Base-by-base conservation (phyloP, 2,888 invertebrate species). In the Galeopsomyia nigrocyanea region DNA sequence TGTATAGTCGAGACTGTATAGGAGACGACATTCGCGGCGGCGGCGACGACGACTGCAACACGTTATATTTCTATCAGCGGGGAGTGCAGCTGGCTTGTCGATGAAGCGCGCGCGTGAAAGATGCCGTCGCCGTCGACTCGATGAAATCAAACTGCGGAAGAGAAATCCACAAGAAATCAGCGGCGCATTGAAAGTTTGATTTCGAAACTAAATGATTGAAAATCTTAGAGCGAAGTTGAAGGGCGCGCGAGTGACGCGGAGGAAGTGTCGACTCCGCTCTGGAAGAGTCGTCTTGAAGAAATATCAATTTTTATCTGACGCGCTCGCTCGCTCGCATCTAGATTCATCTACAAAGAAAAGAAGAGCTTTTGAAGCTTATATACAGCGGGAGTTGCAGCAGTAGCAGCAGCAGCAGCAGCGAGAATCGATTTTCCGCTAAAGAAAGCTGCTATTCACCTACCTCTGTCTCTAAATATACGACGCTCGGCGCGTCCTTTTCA, bases 261-360 rank as follows among this genome's bases (percentile, higher is more conserved):
- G 56, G 1, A 3, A 55, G 7, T 22, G 51, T 1, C 9, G 26
- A 26, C 50, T 26, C 49, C 9, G 26, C 26, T 6, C 19, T 26
- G 31, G 26, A 16, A 16, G 26, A 49, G 17, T 21, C 17, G 51
- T 39, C 39, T 39, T 7, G 39, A 3, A 51, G 19, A 66, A 57
- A 66, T 66, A 58, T 58, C 50, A 49, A 66, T 66, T 66, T 58
- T 58, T 66, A 57, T 66, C 31, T 57, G 49, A 22, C 49, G 21
- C 56, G 26, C 5, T 5, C 5, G 26, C 26, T 5, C n/a, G n/a
- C n/a, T n/a, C n/a, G 31, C 56, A 19, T 17, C 13, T 9, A 51
- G 50, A 62, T 63, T 51, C 63, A 51, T 31, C 31, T 13, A 62
- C 19, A 50, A 19, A 64, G 19, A 17, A 39, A 39, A 39, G 39